A percentile compares a stretch with the other conserved stretches of the same genome.
Conservation (phyloP, 2,888 invertebrate genomes). For the Caenorhabditis drosophilae region DNA sequence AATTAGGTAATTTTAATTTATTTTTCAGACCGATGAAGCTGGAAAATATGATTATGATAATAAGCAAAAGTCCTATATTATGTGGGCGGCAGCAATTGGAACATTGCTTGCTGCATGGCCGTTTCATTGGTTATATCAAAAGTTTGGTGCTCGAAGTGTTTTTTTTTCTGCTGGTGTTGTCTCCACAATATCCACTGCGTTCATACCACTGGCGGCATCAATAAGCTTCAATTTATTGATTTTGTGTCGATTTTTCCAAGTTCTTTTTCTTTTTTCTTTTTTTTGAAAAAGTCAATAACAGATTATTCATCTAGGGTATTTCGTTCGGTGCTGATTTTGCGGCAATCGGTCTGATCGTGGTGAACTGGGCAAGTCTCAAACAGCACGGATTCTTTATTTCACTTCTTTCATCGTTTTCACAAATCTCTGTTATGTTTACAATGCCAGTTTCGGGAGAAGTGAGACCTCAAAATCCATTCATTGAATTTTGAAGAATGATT, state of each 20-base stretch:
- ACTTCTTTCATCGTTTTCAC: constrained; percentile 62
- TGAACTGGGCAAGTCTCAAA: constrained; percentile 60
- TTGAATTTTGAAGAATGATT: constrained; percentile 6
- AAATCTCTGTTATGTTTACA: constrained; percentile 63
- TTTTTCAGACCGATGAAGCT: constrained; percentile 7
- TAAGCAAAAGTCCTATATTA: constrained; percentile 50
- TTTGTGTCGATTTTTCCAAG: constrained; percentile 57
- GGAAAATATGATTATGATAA: constrained; percentile 33
- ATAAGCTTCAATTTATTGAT: constrained; percentile 44
- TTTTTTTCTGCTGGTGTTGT: constrained; percentile 58
- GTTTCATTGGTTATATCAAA: constrained; percentile 58
- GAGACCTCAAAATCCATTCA: too few relatives aligned
- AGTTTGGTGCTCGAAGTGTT: constrained; percentile 56
- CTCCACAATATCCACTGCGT: constrained; percentile 55
- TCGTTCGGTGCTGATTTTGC: constrained; percentile 66
- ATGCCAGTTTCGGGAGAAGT: constrained; percentile 63
- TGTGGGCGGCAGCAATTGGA: constrained; percentile 59
- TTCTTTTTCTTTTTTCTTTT: constrained; percentile 3
- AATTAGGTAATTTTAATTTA: not conserved
- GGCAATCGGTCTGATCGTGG: constrained; percentile 61
- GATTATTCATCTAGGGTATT: constrained; percentile 42
- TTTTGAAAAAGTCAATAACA: not conserved
- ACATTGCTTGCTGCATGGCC: constrained; percentile 58
- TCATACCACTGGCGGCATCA: constrained; percentile 50
- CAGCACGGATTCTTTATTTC: constrained; percentile 64